Evolutionary conservation across 2,113 vertebrate species (phyloP).

Genomic region (Shinisaurus crocodilurus): DNA sequence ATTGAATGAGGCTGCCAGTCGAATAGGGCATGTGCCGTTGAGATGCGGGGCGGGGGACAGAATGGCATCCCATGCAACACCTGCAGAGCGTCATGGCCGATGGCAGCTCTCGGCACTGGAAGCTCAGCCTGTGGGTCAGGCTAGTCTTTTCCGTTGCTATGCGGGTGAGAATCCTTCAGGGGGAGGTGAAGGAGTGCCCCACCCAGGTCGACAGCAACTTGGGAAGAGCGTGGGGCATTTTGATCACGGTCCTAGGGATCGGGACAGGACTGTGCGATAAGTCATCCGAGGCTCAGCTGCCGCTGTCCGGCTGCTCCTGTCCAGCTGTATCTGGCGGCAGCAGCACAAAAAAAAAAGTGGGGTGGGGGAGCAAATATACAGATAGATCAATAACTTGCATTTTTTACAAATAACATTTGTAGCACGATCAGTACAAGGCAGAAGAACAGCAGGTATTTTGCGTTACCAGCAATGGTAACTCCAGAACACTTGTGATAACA

Average conservation of each 20-base stretch:
- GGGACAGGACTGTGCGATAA: background rate
- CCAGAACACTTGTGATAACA: background rate
- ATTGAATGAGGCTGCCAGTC: background rate
- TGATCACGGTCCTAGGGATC: background rate
- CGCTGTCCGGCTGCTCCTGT: background rate
- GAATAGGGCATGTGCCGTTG: too few relatives aligned
- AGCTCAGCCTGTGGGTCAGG: background rate
- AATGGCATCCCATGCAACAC: background rate
- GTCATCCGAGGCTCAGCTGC: background rate
- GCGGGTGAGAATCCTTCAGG: background rate
- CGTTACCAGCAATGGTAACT: background rate
- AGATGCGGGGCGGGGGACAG: too few relatives aligned
- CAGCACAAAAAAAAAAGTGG: background rate
- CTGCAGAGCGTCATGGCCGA: background rate
- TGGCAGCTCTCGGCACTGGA: background rate
- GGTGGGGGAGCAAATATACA: background rate
- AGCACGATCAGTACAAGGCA: background rate
- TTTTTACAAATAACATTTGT: background rate
- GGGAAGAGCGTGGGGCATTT: background rate
- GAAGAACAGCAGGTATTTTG: background rate
- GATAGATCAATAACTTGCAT: background rate
- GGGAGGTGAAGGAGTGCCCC: background rate
- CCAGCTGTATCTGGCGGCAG: background rate
- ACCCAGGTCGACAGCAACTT: background rate
- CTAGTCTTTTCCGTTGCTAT: background rate